Evolutionary conservation across 2,797 vertebrate species (phyloP).

Genomic region (Argyrosomus regius): DNA sequence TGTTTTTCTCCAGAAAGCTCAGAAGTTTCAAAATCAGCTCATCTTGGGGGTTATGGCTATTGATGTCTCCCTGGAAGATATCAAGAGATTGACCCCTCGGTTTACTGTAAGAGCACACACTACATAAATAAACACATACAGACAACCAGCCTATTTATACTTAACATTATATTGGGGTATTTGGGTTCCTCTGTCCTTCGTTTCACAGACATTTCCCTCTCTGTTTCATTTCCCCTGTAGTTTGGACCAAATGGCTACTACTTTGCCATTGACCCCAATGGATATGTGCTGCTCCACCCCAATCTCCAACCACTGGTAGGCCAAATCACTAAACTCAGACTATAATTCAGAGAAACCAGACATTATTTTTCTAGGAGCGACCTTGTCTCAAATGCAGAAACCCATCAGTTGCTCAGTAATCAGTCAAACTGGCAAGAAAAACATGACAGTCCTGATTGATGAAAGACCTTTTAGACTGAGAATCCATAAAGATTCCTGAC

Average conservation of each 20-base stretch:
- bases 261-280: constrained; percentile 98
- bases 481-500: background rate
- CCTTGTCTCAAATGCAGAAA: background rate
- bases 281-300: constrained; percentile 96
- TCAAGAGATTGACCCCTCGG: constrained; percentile 94
- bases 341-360: background rate
- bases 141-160: background rate
- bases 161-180: background rate
- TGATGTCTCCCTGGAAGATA: constrained; percentile 96
- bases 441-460: constrained; percentile 13
- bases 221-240: constrained; percentile 71
- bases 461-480: background rate
- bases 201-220: background rate
- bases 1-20: constrained; percentile 47
- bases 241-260: constrained; percentile 98
- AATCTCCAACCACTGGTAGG: constrained; percentile 96
- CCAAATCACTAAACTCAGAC: background rate
- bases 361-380: background rate
- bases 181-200: background rate
- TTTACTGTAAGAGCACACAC: constrained; percentile 90
- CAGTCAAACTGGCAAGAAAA: constrained; percentile 1
- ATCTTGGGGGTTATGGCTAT: constrained; percentile 98
- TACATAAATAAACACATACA: constrained; percentile 17
- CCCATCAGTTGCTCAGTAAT: background rate
- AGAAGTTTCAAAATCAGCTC: constrained; percentile 89